These are phyloP conservation scores for Champsocephalus gunnari DNA, from an alignment of 2,797 vertebrate genomes.

Conservation along the genomic window DNA sequence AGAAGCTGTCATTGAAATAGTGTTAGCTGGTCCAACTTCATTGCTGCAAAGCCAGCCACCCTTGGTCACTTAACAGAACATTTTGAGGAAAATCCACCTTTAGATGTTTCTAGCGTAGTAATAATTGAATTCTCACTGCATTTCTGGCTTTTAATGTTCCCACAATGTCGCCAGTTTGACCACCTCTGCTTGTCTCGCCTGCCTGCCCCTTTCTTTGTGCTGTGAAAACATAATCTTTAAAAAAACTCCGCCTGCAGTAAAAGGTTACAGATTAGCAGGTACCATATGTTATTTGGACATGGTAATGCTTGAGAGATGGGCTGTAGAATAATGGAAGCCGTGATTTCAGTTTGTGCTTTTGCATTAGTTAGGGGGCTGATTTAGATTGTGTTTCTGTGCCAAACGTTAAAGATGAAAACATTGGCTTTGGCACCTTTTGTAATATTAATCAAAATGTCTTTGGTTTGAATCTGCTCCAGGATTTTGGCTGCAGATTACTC, in stretches of 20 bases:
- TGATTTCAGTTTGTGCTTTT: slow-evolving; percentile 34
- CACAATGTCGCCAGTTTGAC: background rate
- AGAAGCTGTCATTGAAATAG: background rate
- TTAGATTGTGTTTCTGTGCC: slow-evolving; percentile 4
- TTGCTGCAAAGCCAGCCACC: background rate
- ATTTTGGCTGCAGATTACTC: slow-evolving; percentile 17
- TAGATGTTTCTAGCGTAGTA: background rate
- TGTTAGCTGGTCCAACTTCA: background rate
- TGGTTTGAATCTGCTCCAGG: slow-evolving; percentile 23
- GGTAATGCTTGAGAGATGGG: slow-evolving; percentile 1
- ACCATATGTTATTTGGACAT: slow-evolving; percentile 6
- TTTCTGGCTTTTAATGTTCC: background rate
- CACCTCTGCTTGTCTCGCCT: background rate
- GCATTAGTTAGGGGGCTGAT: slow-evolving; percentile 21
- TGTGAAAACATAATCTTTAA: slow-evolving; percentile 10
- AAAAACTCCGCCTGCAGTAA: slow-evolving; percentile 15
- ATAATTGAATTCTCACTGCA: background rate
- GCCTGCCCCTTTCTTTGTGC: background rate
- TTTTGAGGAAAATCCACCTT: background rate
- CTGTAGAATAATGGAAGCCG: slow-evolving; percentile 15
- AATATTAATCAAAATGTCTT: slow-evolving; percentile 18
- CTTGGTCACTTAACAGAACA: background rate
- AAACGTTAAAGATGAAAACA: slow-evolving; percentile 26
- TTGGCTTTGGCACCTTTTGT: slow-evolving; percentile 2
- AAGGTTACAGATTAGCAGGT: slow-evolving; percentile 40